A percentile compares a stretch with the other conserved stretches of the same genome.
Evolutionary conservation across 2,113 vertebrate genomes (phyloP).

Genomic region (Silurus glanis): DNA sequence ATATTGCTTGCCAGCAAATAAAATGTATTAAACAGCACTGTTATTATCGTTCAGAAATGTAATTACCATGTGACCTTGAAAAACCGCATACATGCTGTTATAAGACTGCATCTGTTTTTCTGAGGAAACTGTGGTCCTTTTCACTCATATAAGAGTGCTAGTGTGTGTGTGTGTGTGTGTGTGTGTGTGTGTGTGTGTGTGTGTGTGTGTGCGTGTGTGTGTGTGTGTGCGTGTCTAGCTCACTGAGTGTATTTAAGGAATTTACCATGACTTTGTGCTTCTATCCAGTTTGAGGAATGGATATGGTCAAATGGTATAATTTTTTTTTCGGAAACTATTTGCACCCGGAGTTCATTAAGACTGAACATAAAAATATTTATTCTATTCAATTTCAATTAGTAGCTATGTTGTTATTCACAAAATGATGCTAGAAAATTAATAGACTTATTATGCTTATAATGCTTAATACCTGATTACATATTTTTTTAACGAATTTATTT

Average conservation of each 20-base stretch:
- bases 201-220: neutral
- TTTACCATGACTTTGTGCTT: neutral
- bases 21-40: neutral
- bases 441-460: neutral
- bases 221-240: neutral
- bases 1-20: neutral
- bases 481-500: neutral
- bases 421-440: neutral
- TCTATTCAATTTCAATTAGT: neutral
- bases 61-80: neutral
- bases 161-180: constrained; percentile 30
- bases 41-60: neutral
- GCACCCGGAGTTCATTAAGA: neutral
- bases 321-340: neutral
- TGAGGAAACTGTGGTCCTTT: constrained; percentile 24
- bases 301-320: neutral
- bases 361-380: neutral
- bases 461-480: neutral
- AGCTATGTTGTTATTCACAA: neutral
- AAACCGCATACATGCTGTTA: constrained; percentile 6
- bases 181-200: constrained; percentile 22
- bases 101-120: constrained; percentile 18
- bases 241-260: neutral
- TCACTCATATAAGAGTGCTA: constrained; percentile 15
- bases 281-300: neutral